A percentile compares a stretch with the other conserved stretches of the same genome.
phyloP scores from a whole-genome alignment of 2,113 vertebrate genomes.

The Mirounga angustirostris region DNA sequence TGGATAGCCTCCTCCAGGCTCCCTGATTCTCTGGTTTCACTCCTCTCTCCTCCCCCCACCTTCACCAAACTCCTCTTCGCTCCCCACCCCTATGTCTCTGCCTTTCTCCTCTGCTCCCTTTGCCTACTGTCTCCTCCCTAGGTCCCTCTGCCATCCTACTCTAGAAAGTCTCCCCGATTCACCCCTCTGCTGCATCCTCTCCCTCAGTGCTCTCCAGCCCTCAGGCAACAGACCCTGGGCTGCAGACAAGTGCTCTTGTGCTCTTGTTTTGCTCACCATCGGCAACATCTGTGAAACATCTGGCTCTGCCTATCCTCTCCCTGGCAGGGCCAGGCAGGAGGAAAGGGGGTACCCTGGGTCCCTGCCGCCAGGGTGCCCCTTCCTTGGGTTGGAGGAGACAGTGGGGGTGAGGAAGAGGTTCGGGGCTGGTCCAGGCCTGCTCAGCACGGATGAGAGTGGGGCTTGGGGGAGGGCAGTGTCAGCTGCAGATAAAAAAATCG shows the following conservation, averaged over 20 bases:
- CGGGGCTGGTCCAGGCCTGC: background rate
- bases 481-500: background rate
- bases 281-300: conserved; percentile 65
- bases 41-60: background rate
- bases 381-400: background rate
- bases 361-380: background rate
- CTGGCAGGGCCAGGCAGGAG: background rate
- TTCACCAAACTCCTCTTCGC: background rate
- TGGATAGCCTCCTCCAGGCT: background rate
- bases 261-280: background rate
- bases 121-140: background rate
- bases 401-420: background rate
- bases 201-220: background rate
- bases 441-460: background rate
- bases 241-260: background rate
- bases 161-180: background rate
- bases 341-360: background rate
- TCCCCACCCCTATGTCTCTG: background rate
- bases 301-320: conserved; percentile 48
- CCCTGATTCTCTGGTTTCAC: background rate
- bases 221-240: background rate
- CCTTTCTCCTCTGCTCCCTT: background rate
- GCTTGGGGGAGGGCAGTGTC: background rate
- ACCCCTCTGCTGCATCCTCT: background rate
- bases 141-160: background rate